These are phyloP conservation scores for Ianthella basta DNA, from an alignment of 37 sponge, comb jelly and placozoan species.

Conservation along the genomic window DNA sequence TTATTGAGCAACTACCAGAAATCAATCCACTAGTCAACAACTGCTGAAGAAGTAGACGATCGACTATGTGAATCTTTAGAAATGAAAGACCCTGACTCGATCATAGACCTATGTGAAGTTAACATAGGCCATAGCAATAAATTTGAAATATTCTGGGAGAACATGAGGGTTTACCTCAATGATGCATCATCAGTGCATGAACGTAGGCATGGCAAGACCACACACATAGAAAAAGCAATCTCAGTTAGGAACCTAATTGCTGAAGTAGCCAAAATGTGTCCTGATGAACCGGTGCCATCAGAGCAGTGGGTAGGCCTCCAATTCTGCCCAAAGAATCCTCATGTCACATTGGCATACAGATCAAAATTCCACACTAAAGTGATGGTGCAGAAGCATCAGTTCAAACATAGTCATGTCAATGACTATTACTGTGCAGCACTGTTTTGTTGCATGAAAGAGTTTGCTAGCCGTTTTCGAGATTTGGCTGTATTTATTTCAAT, in stretches of 20 bases:
- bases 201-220: too few relatives aligned
- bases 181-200: conserved; percentile 42
- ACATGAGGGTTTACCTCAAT: conserved; percentile 22
- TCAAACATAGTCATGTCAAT: conserved; percentile 30
- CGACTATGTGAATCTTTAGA: conserved; percentile 19
- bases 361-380: too few relatives aligned
- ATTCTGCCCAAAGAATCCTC: too few relatives aligned
- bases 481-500: conserved; percentile 11
- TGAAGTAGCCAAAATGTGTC: too few relatives aligned
- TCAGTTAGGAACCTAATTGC: too few relatives aligned
- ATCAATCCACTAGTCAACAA: too few relatives aligned
- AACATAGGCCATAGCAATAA: conserved; percentile 35
- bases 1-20: conserved; percentile 35
- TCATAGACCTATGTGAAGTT: conserved; percentile 34
- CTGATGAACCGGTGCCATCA: too few relatives aligned
- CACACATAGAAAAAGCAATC: too few relatives aligned
- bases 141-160: conserved; percentile 54
- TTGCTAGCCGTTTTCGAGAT: conserved; percentile 21
- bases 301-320: too few relatives aligned
- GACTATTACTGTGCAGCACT: conserved; percentile 50
- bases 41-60: conserved; percentile 37
- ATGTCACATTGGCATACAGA: too few relatives aligned
- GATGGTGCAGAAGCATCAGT: conserved; percentile 45
- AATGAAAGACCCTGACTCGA: conserved; percentile 42
- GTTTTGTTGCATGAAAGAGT: conserved; percentile 48